Percentiles rank a stretch among this genome's conserved stretches.
These are phyloP conservation scores for Orestias chungarensis DNA, from an alignment of 2,797 vertebrate species.

Conservation along the genomic window DNA sequence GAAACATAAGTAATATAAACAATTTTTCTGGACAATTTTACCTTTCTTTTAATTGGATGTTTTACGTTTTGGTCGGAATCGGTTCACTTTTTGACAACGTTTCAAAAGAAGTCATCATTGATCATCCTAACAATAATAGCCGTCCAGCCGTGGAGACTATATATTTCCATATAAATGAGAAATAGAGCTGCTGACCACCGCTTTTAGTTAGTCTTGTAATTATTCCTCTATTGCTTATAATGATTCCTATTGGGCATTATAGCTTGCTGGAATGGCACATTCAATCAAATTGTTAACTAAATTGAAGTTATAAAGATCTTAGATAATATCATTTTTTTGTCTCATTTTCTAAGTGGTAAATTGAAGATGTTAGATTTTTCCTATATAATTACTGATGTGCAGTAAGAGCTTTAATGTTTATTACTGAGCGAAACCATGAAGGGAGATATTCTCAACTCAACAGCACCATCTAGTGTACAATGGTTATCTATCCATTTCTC, in stretches of 20 bases:
- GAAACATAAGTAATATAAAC: background rate
- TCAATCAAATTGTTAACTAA: constrained; percentile 48
- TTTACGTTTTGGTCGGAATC: too few species aligned
- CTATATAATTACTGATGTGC: constrained; percentile 36
- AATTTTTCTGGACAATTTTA: background rate
- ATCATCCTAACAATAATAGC: constrained; percentile 29
- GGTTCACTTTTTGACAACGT: background rate
- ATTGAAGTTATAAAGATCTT: constrained; percentile 48
- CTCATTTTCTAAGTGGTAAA: constrained; percentile 49
- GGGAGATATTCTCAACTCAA: constrained; percentile 40
- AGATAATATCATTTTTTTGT: constrained; percentile 26
- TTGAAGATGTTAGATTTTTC: constrained; percentile 36
- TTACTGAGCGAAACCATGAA: background rate
- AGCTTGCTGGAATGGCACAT: constrained; percentile 49
- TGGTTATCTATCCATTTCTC: constrained; percentile 1
- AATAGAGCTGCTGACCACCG: constrained; percentile 40
- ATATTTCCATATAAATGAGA: constrained; percentile 45
- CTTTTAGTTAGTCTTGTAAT: constrained; percentile 42
- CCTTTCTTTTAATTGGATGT: background rate
- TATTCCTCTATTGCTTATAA: constrained; percentile 51
- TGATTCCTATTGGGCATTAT: constrained; percentile 39
- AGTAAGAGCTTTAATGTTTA: constrained; percentile 11
- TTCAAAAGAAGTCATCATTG: background rate
- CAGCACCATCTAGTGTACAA: constrained; percentile 63
- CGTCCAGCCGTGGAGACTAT: constrained; percentile 38